phyloP scores from a whole-genome alignment of 2,888 invertebrate genomes.

The Eupelmus urozonus region DNA sequence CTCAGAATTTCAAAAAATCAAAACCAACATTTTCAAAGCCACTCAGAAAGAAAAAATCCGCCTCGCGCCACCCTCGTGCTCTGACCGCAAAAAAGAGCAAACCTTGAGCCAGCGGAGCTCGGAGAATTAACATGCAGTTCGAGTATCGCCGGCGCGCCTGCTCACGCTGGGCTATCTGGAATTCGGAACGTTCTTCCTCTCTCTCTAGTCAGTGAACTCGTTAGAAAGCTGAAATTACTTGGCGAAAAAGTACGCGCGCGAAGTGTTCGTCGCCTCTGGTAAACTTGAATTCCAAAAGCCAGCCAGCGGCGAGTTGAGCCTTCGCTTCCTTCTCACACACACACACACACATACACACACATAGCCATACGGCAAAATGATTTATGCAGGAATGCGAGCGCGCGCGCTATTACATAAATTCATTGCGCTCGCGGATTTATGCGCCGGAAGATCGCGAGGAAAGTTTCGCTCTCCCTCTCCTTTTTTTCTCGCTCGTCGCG shows the following conservation, averaged over 20 bases:
- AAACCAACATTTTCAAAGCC: too few species aligned
- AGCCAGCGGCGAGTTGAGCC: not conserved
- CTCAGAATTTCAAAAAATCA: too few species aligned
- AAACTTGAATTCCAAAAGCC: slow-evolving; percentile 23
- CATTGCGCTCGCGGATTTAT: slow-evolving; percentile 43
- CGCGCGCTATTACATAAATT: slow-evolving; percentile 48
- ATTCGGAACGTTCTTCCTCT: not conserved
- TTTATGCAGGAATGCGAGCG: slow-evolving; percentile 40
- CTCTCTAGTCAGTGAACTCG: slow-evolving; percentile 28
- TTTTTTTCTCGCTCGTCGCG: not conserved
- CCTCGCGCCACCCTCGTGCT: too few species aligned
- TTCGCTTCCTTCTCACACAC: not conserved
- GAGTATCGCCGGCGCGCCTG: not conserved
- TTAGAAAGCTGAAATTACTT: slow-evolving; percentile 58
- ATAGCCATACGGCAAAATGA: not conserved
- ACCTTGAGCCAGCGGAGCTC: too few species aligned
- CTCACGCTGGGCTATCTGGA: slow-evolving; percentile 6
- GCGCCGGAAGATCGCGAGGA: slow-evolving; percentile 20
- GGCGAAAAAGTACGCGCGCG: slow-evolving; percentile 27
- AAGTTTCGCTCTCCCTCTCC: not conserved
- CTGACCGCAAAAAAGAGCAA: too few species aligned
- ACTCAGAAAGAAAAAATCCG: too few species aligned
- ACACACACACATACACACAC: too few species aligned
- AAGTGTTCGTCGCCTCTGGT: not conserved
- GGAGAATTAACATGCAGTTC: slow-evolving; percentile 45